phyloP scores from a whole-genome alignment of 2,797 vertebrate species.

The Holocentrus rufus region DNA sequence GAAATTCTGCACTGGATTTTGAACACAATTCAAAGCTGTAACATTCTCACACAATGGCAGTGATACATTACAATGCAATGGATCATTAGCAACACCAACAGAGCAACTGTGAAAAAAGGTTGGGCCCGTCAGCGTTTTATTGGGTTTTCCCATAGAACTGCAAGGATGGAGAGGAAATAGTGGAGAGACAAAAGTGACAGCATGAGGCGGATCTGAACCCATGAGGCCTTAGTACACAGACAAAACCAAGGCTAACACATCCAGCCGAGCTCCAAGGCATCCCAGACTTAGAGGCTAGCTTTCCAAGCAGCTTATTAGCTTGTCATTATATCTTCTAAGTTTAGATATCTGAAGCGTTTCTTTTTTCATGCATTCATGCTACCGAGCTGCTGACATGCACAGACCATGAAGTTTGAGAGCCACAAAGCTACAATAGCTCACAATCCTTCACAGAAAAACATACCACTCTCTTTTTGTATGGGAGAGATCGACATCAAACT shows the following conservation, averaged over 20 bases:
- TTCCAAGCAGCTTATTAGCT: background rate
- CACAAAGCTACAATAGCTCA: no score
- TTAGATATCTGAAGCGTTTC: no score
- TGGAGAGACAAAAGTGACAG: slow-evolving; percentile 37
- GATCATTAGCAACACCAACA: slow-evolving; percentile 49
- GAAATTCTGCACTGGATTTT: slow-evolving; percentile 9
- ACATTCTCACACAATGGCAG: slow-evolving; percentile 27
- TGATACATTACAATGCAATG: slow-evolving; percentile 26
- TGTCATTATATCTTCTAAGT: background rate
- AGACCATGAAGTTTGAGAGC: background rate
- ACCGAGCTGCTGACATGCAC: background rate
- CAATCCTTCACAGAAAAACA: no score
- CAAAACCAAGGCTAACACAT: slow-evolving; percentile 11
- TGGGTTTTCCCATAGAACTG: slow-evolving; percentile 62
- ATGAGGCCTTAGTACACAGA: background rate
- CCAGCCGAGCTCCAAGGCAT: slow-evolving; percentile 1
- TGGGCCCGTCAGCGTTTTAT: slow-evolving; percentile 58
- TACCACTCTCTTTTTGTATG: no score
- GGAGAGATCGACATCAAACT: no score
- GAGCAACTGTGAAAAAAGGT: slow-evolving; percentile 38
- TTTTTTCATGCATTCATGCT: background rate
- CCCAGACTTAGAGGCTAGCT: background rate
- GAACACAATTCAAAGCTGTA: background rate
- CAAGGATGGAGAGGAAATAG: slow-evolving; percentile 36
- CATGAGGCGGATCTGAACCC: slow-evolving; percentile 26